Evolutionary conservation across 2,113 vertebrate species (phyloP), one percentile per base, ranked within the genome.

Genomic region (Nipponia nippon): DNA sequence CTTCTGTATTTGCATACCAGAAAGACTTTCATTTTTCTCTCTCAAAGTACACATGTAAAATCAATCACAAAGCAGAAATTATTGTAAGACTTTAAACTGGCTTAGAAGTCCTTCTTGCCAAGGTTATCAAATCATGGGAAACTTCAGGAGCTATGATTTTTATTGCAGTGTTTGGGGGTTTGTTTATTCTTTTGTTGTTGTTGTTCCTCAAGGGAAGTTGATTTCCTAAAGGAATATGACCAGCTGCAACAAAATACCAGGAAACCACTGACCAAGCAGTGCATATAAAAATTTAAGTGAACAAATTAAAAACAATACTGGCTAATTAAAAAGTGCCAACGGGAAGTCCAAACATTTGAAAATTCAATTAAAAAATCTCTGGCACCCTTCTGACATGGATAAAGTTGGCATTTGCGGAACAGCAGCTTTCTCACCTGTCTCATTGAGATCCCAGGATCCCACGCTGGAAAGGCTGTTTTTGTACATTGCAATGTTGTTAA

Each of bases 181-280:
- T 96, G 66, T 97, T 97, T 97, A 87, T 95, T 93, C 84, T 81
- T 85, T 93, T 93, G 32, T 71, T 86, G 55, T 86, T 89, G 89
- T 87, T 95, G 78, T 94, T 94, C 73, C 89, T 91, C 71, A 95
- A 55, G 90, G 95, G 95, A 97, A 96, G 90, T 91, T 44, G 50
- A 96, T 97, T 98, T 98, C 93, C 95, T 94, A 70, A 80, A 90
- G 89, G 90, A 94, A 34, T 63, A 66, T 73, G 80, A 92, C 38
- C 97, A 97, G 96, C 97, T 98, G 97, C 95, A 95, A 81, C 87
- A 98, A 95, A 97, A 97, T 97, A 93, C 92, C 96, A 97, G 97
- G 97, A 97, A 97, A 84, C 73, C 87, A 89, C 63, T 96, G 95
- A 96, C 95, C 95, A 96, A 97, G 94, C 61, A 56, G 46, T 15